Evolutionary conservation across 2,113 vertebrate species (phyloP).

Genomic region (Sakesphorus luctuosus): DNA sequence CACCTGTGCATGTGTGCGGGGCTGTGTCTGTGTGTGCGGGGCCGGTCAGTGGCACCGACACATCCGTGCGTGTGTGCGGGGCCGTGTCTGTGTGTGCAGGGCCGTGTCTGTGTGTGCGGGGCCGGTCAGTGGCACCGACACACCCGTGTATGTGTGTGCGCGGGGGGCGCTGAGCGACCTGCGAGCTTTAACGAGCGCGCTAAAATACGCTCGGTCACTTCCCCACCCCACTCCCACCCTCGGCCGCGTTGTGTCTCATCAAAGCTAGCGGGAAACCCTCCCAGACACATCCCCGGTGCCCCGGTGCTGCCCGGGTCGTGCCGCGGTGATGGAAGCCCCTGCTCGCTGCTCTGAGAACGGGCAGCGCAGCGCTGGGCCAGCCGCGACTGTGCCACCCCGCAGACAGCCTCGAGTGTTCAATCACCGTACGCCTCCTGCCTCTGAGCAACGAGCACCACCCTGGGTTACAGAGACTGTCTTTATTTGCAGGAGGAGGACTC

Average conservation of each 20-base stretch:
- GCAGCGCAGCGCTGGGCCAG: not conserved
- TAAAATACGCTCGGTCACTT: not conserved
- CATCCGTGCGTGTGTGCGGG: no score
- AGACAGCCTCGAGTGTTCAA: rapidly evolving
- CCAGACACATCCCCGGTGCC: not conserved
- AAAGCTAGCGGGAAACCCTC: not conserved
- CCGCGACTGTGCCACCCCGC: not conserved
- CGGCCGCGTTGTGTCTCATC: not conserved
- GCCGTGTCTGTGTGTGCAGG: no score
- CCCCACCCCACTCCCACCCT: not conserved
- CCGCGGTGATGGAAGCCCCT: no score
- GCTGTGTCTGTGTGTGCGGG: not conserved
- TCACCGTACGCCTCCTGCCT: rapidly evolving
- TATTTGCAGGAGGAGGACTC: conserved; percentile 25
- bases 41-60: not conserved
- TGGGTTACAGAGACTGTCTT: not conserved
- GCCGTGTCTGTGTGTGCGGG: no score
- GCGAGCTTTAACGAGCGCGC: no score
- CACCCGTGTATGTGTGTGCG: no score
- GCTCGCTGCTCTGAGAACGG: not conserved
- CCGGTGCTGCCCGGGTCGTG: not conserved
- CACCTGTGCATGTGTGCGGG: no score
- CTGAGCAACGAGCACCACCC: rapidly evolving
- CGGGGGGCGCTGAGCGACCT: no score
- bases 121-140: no score